Evolutionary conservation across 2,888 invertebrate species (phyloP).

Genomic region (Nemurella pictetii): DNA sequence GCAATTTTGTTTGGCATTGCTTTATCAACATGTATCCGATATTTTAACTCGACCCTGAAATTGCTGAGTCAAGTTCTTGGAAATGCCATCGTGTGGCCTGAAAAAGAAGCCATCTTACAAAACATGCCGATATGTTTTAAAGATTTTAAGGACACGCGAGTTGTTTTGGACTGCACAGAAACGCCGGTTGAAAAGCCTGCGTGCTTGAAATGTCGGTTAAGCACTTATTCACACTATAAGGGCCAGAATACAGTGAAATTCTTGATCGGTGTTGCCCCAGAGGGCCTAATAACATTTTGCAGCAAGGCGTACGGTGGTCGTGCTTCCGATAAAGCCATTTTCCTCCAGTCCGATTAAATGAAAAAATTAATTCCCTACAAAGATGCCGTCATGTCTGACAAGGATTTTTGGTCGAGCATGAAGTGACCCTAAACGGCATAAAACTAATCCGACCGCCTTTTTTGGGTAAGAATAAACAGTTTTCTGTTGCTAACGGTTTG

Average conservation of each 20-base stretch:
- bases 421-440: not conserved
- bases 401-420: not conserved
- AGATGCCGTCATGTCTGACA: too few relatives aligned
- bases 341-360: not conserved
- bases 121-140: not conserved
- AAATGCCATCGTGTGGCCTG: not conserved
- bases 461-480: too few relatives aligned
- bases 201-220: not conserved
- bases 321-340: not conserved
- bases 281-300: not conserved
- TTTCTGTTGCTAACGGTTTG: not conserved
- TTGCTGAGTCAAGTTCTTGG: not conserved
- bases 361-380: not conserved
- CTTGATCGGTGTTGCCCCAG: conserved; percentile 4
- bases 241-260: not conserved
- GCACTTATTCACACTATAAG: conserved; percentile 4
- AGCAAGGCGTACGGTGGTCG: conserved; percentile 6
- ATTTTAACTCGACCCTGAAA: not conserved
- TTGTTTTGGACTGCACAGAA: too few relatives aligned
- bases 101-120: not conserved
- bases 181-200: not conserved
- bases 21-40: not conserved
- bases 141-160: not conserved
- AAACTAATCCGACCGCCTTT: not conserved
- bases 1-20: not conserved